These are phyloP conservation scores for Distichodus sexfasciatus DNA, from an alignment of 2,797 vertebrate species.

Conservation along the genomic window DNA sequence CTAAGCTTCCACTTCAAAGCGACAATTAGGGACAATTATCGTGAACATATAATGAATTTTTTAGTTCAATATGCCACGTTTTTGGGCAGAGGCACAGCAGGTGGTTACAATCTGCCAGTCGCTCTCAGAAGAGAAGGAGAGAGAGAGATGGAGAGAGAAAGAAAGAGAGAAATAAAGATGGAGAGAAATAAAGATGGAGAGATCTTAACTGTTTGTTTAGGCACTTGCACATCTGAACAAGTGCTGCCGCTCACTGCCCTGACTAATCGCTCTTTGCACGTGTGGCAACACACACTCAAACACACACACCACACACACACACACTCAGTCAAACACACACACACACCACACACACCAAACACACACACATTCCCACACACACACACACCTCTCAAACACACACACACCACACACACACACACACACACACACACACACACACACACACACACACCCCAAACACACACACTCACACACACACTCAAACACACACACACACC, in stretches of 20 bases:
- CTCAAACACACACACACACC: too few relatives aligned
- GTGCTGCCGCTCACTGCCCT: conserved; percentile 46
- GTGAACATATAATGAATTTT: conserved; percentile 80
- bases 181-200: neutral
- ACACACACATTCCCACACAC: conserved; percentile 37
- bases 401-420: too few relatives aligned
- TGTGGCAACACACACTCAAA: too few relatives aligned
- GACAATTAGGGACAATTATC: conserved; percentile 80
- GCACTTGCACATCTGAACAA: conserved; percentile 70
- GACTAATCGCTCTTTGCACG: too few relatives aligned
- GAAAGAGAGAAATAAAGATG: neutral
- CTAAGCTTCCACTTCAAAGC: conserved; percentile 70
- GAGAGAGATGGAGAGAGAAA: neutral
- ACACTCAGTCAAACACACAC: too few relatives aligned
- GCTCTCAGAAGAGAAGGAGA: conserved; percentile 47
- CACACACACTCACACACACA: too few relatives aligned
- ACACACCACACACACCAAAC: too few relatives aligned
- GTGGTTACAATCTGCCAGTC: conserved; percentile 75
- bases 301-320: too few relatives aligned
- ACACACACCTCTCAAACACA: conserved; percentile 40
- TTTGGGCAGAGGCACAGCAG: conserved; percentile 63
- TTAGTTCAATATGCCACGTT: conserved; percentile 76
- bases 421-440: too few relatives aligned
- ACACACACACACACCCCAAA: too few relatives aligned
- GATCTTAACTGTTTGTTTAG: conserved; percentile 71